Conservation (phyloP, 1,140 invertebrate genomes). For the Eupeodes corollae region DNA sequence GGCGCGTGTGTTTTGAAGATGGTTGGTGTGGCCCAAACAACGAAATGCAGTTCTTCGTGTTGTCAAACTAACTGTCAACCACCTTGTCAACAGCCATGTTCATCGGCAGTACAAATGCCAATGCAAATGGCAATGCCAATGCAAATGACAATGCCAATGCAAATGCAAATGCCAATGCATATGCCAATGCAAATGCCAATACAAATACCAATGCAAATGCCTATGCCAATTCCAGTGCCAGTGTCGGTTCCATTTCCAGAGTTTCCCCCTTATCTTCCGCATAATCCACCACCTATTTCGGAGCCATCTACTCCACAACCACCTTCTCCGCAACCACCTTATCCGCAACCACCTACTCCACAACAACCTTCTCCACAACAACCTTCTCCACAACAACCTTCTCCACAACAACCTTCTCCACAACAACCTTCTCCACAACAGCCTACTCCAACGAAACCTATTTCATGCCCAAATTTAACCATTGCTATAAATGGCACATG, state of each 20-base stretch:
- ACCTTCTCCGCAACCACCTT: background rate
- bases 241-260: background rate
- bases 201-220: background rate
- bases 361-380: conserved; percentile 1
- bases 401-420: background rate
- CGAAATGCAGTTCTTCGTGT: background rate
- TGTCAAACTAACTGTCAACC: conserved; percentile 1
- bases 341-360: background rate
- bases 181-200: background rate
- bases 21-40: background rate
- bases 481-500: conserved; percentile 13
- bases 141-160: too few relatives aligned
- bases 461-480: conserved; percentile 13
- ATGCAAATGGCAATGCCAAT: background rate
- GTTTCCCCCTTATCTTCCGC: too few relatives aligned
- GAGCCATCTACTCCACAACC: background rate
- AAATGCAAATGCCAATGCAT: background rate
- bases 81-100: background rate
- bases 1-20: background rate
- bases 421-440: background rate
- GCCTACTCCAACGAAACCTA: conserved; percentile 9
- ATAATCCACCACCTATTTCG: background rate
- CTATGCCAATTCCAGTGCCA: too few relatives aligned
- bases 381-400: background rate
- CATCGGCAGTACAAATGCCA: background rate